Conservation (phyloP, 2,888 invertebrate genomes). For the Drosophila imparisetae region DNA sequence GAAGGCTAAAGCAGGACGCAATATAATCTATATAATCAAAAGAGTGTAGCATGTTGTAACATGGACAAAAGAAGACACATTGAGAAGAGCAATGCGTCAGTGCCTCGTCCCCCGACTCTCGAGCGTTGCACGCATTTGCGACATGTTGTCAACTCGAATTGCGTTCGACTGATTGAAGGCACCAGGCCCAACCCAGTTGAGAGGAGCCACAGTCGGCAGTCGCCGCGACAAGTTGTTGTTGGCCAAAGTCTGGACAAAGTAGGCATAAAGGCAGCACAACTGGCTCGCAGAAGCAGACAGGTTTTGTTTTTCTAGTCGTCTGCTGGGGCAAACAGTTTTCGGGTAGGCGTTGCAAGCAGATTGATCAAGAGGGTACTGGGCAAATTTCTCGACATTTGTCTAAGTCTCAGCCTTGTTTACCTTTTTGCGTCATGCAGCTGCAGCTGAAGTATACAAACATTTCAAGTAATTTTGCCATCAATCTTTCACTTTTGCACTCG, state of each 20-base stretch:
- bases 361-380: conserved; percentile 62
- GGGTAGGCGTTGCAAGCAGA: conserved; percentile 78
- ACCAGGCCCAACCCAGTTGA: conserved; percentile 42
- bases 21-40: conserved; percentile 78
- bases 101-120: conserved; percentile 1
- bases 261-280: conserved; percentile 57
- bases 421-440: conserved; percentile 50
- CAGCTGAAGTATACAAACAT: conserved; percentile 50
- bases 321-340: conserved; percentile 46
- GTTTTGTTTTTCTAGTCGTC: conserved; percentile 43
- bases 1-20: conserved; percentile 28
- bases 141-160: conserved; percentile 84
- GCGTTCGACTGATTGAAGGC: conserved; percentile 82
- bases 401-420: conserved; percentile 61
- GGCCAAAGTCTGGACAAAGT: conserved; percentile 50
- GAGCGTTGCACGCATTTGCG: conserved; percentile 72
- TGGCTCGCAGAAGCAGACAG: conserved; percentile 57
- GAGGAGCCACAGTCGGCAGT: conserved; percentile 37
- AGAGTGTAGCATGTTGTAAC: conserved; percentile 72
- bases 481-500: conserved; percentile 81
- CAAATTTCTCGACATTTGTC: conserved; percentile 63
- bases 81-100: conserved; percentile 10
- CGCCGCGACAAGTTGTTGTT: conserved; percentile 64
- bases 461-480: conserved; percentile 82
- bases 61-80: conserved; percentile 28